phyloP scores from a whole-genome alignment of 2,797 vertebrate genomes.

The Eulemur rubriventer region DNA sequence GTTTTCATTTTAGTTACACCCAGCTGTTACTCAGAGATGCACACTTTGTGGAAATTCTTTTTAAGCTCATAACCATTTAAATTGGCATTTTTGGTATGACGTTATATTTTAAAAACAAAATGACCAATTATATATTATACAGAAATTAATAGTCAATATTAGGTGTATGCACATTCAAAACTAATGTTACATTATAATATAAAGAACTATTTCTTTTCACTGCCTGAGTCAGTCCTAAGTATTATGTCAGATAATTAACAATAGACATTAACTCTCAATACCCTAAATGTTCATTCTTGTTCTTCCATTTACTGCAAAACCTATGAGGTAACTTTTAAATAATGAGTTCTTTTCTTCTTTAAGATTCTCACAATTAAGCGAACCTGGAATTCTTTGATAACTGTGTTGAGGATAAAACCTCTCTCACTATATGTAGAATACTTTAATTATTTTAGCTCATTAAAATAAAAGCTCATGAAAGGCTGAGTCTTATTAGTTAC shows the following conservation, averaged over 20 bases:
- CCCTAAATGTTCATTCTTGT: not conserved
- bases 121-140: not conserved
- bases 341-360: not conserved
- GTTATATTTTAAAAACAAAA: conserved; percentile 16
- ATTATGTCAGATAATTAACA: not conserved
- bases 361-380: not conserved
- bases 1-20: not conserved
- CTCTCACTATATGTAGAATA: not conserved
- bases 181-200: not conserved
- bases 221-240: not conserved
- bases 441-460: not conserved
- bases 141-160: not conserved
- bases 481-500: not conserved
- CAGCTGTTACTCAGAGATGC: not conserved
- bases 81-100: not conserved
- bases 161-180: not conserved
- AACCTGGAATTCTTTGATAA: conserved; percentile 1
- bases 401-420: not conserved
- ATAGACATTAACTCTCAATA: not conserved
- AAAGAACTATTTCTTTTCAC: not conserved
- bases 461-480: not conserved
- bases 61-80: not conserved
- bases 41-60: not conserved
- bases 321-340: not conserved
- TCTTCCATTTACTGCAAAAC: not conserved